Evolutionary conservation across 2,113 vertebrate genomes (phyloP).

Genomic region (Epinephelus fuscoguttatus): DNA sequence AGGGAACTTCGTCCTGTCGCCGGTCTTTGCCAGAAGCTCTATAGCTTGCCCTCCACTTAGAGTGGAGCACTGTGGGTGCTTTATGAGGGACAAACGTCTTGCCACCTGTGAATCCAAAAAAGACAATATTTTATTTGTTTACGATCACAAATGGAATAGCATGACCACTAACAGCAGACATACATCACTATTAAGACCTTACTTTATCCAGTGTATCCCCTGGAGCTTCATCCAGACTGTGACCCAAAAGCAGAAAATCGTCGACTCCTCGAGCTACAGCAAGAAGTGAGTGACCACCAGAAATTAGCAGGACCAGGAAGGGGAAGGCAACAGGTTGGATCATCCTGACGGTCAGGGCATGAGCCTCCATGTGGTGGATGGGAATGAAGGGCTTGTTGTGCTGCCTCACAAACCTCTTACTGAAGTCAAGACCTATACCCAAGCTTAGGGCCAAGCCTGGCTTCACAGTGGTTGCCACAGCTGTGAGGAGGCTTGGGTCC

Average conservation of each 20-base stretch:
- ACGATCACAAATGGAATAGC: not conserved
- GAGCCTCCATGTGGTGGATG: conserved; percentile 98
- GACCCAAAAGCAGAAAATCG: conserved; percentile 94
- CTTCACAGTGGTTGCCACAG: conserved; percentile 92
- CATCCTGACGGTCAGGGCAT: conserved; percentile 92
- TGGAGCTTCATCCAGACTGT: conserved; percentile 90
- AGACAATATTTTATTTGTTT: not conserved
- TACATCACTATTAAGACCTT: not conserved
- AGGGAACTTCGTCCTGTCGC: conserved; percentile 78
- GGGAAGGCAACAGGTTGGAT: conserved; percentile 89
- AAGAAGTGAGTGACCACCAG: conserved; percentile 94
- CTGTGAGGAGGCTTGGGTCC: conserved; percentile 84
- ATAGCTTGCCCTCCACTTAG: conserved; percentile 93
- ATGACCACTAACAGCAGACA: not conserved
- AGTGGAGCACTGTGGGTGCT: conserved; percentile 86
- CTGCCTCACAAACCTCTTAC: conserved; percentile 82
- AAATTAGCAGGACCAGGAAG: conserved; percentile 94
- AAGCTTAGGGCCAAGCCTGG: conserved; percentile 93
- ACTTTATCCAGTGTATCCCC: conserved; percentile 97
- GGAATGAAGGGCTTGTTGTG: conserved; percentile 93
- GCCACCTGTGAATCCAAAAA: conserved; percentile 86
- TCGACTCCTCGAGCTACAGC: conserved; percentile 90
- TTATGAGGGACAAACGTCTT: conserved; percentile 89
- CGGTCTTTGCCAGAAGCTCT: conserved; percentile 89
- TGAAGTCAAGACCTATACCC: conserved; percentile 90